phyloP scores from a whole-genome alignment of 2,113 vertebrate species.

The Scartelaos histophorus region DNA sequence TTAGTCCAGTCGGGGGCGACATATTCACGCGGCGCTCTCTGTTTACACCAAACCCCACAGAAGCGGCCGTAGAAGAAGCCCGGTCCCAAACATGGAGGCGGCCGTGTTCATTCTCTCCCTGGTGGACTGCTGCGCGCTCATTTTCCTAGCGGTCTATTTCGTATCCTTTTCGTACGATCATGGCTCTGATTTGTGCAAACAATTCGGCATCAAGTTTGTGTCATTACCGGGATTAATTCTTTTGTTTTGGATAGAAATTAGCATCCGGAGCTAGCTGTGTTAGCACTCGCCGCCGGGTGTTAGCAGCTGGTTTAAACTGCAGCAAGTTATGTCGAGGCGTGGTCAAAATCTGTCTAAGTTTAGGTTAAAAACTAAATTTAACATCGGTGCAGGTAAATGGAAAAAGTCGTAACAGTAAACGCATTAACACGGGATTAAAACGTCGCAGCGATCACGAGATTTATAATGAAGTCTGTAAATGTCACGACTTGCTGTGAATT shows the following conservation, averaged over 20 bases:
- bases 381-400: too few species aligned
- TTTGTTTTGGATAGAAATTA: neutral
- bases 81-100: conserved; percentile 84
- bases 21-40: neutral
- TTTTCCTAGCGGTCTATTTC: conserved; percentile 95
- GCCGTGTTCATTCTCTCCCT: conserved; percentile 91
- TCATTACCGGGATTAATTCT: accelerated
- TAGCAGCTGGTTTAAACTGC: conserved; percentile 21
- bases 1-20: neutral
- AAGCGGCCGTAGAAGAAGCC: conserved; percentile 36
- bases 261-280: neutral
- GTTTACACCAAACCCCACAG: neutral
- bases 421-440: too few species aligned
- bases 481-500: neutral
- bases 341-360: neutral
- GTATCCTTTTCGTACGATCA: conserved; percentile 82
- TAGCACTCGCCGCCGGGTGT: conserved; percentile 17
- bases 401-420: neutral
- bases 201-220: accelerated
- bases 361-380: neutral
- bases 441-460: neutral
- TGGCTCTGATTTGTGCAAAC: neutral
- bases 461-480: neutral
- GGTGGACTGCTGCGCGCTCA: conserved; percentile 91
- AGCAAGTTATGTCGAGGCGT: neutral